These are phyloP conservation scores for Crocodylus rhombifer DNA, from an alignment of 2,797 vertebrate genomes.

Conservation along the genomic window DNA sequence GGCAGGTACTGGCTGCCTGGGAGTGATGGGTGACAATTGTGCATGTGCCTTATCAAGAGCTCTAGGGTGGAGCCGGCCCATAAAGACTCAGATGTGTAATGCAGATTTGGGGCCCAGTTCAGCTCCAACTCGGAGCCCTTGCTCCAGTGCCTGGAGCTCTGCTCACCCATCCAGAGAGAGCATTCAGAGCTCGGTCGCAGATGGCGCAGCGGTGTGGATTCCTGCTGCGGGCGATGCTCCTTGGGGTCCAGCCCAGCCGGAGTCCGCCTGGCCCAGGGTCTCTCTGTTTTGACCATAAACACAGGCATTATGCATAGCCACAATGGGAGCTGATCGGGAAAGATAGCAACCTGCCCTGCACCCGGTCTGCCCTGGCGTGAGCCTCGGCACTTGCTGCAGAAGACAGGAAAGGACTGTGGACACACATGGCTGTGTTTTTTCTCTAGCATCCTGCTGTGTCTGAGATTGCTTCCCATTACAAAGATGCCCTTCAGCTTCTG, in stretches of 20 bases:
- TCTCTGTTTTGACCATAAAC: conserved; percentile 85
- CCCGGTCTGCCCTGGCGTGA: conserved; percentile 35
- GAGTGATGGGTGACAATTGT: fast-evolving
- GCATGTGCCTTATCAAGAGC: background rate
- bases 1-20: fast-evolving
- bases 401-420: background rate
- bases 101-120: background rate
- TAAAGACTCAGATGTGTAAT: fast-evolving
- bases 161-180: too few species aligned
- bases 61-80: fast-evolving
- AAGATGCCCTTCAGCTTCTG: conserved; percentile 43
- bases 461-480: conserved; percentile 23
- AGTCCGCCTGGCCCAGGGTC: background rate
- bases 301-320: conserved; percentile 60
- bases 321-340: conserved; percentile 18
- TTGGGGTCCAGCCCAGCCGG: background rate
- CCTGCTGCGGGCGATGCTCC: conserved; percentile 58
- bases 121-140: too few species aligned
- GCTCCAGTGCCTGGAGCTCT: too few species aligned
- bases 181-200: conserved; percentile 23
- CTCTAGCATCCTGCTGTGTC: background rate
- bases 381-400: background rate
- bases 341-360: conserved; percentile 62
- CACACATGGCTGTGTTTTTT: background rate
- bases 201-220: conserved; percentile 72